phyloP scores from a whole-genome alignment of 2,797 vertebrate genomes.

The Zenarchopterus dispar region DNA sequence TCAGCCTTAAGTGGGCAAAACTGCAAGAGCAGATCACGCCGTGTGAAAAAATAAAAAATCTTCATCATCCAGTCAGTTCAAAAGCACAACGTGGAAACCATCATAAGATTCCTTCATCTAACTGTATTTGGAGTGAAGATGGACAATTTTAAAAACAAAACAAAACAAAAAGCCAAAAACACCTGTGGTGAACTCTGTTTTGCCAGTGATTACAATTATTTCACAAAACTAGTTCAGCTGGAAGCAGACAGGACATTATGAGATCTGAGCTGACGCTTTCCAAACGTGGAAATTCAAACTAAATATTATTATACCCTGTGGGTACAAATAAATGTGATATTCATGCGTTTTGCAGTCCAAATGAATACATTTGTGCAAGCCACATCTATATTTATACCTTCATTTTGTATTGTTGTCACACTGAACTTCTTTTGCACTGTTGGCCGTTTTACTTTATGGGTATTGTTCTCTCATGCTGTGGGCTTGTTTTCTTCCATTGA shows the following conservation, averaged over 20 bases:
- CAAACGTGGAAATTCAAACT: slow-evolving; percentile 26
- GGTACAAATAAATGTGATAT: slow-evolving; percentile 53
- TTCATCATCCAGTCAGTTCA: too few species aligned
- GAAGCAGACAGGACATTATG: neutral
- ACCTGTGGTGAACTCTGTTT: neutral
- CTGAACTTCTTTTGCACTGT: neutral
- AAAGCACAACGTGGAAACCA: too few species aligned
- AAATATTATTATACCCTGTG: slow-evolving; percentile 56
- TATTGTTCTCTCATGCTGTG: slow-evolving; percentile 32
- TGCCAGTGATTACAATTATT: neutral
- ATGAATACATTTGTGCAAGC: slow-evolving; percentile 16
- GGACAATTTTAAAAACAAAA: too few species aligned
- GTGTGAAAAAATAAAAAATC: too few species aligned
- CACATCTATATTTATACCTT: slow-evolving; percentile 1
- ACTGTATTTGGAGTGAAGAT: too few species aligned
- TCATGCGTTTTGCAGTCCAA: slow-evolving; percentile 10
- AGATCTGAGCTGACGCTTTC: slow-evolving; percentile 20
- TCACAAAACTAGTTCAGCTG: neutral
- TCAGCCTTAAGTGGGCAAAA: too few species aligned
- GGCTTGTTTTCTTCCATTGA: slow-evolving; percentile 31
- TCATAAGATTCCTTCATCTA: too few species aligned
- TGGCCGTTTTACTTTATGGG: neutral
- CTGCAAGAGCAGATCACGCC: too few species aligned
- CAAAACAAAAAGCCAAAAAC: neutral
- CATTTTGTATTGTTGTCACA: slow-evolving; percentile 14